Base-by-base conservation (phyloP, 2,888 invertebrate genomes). In the Meiosimyza platycephala region DNA sequence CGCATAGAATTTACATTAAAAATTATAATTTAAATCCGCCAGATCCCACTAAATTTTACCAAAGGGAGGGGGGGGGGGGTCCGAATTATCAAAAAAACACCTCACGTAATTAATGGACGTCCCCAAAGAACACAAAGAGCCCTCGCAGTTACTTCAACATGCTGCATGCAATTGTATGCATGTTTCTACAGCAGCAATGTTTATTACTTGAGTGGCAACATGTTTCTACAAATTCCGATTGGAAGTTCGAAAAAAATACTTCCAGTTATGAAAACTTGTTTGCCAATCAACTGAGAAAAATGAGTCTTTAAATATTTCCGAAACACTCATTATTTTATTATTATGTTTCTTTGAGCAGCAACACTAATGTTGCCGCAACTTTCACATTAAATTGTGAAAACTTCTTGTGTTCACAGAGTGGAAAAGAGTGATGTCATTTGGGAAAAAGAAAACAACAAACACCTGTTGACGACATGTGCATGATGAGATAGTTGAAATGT, bases 401-500 rank as follows among this genome's bases (percentile, higher is more conserved):
- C 2, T 57, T 57, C 13, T 28, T 15, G 22, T 11, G 18, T 28
- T 5, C 9, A 57, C 18, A 28, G 55, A 13, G 22, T 22, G 28
- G 57, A 57, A 28, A 57, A 11, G 28, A 11, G 28, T 57, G 57
- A 57, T 57, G 22, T 57, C 57, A 57, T 57, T 28, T 15, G 2
- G 57, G 40, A 9, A 13, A 57, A 57, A n/a, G n/a, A n/a, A 57
- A 57, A 12, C 57, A 57, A 57, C 55, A 13, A 55, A 55, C 57
- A 57, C 57, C 57, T 57, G 57, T 57, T 57, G 57, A 57, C 13
- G 28, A 57, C 28, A 7, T 57, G 28, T 11, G 12, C 22, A 28
- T 22, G 28, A 11, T 15, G 57, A 13, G 22, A 6, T 11, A 11
- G 57, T 28, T 28, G 18, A 22, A 28, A 22, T 57, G 57, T 57